Percentiles rank a stretch among this genome's conserved stretches.
phyloP scores from a whole-genome alignment of 2,797 vertebrate species.

The Vespertilio murinus region DNA sequence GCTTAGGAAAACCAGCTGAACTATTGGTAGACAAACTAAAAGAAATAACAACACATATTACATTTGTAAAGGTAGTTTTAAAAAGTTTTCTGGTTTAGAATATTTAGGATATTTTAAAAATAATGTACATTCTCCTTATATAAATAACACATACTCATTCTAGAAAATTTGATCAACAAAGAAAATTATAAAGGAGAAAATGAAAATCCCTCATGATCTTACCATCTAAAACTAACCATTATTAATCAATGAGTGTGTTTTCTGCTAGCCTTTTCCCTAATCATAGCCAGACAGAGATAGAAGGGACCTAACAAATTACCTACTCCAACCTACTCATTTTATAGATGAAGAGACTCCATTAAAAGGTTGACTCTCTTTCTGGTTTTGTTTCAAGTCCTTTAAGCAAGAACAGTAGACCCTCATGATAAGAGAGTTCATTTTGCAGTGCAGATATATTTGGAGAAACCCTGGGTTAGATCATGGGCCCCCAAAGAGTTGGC shows the following conservation, averaged over 20 bases:
- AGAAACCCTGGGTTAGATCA: conserved; percentile 10
- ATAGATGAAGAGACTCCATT: not conserved
- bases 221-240: not conserved
- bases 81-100: conserved; percentile 2
- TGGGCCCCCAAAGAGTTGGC: not conserved
- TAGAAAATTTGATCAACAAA: not conserved
- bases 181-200: conserved; percentile 23
- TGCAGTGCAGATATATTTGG: not conserved
- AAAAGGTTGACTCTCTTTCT: conserved; percentile 27
- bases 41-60: not conserved
- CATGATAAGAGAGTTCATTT: not conserved
- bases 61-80: not conserved
- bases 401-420: not conserved
- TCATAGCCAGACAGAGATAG: not conserved
- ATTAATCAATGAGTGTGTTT: not conserved
- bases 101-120: not conserved
- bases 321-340: not conserved
- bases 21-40: not conserved
- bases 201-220: not conserved
- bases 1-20: not conserved
- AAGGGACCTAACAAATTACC: not conserved
- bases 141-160: conserved; percentile 13
- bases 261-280: not conserved
- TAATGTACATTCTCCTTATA: not conserved
- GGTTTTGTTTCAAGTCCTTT: conserved; percentile 32